Percentiles rank a stretch among this genome's conserved stretches.
phyloP scores from a whole-genome alignment of 2,113 vertebrate genomes.

The Syrrhaptes paradoxus region DNA sequence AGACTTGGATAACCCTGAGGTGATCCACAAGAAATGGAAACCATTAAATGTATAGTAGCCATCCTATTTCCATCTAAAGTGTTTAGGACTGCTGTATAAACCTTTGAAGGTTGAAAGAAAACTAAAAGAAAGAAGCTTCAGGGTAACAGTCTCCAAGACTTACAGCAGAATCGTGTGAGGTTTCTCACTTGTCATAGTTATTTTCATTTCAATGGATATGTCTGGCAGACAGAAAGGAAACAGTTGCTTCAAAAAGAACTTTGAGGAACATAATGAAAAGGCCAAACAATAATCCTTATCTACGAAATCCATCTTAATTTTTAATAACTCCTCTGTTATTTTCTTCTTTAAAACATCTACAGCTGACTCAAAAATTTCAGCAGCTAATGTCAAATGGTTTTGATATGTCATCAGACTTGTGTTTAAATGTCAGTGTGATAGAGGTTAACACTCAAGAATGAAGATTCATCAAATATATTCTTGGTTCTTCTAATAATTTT shows the following conservation, averaged over 20 bases:
- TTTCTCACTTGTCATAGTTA: neutral
- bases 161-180: neutral
- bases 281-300: neutral
- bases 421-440: neutral
- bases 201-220: neutral
- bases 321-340: neutral
- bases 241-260: neutral
- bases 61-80: neutral
- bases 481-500: neutral
- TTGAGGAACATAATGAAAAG: neutral
- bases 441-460: neutral
- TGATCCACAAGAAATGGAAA: slow-evolving; percentile 25
- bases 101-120: neutral
- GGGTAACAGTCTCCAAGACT: neutral
- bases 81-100: neutral
- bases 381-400: neutral
- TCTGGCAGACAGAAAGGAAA: neutral
- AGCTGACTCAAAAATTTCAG: neutral
- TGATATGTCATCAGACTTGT: neutral
- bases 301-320: neutral
- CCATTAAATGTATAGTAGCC: slow-evolving; percentile 1
- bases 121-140: neutral
- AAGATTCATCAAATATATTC: neutral
- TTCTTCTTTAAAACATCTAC: neutral
- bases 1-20: neutral